Percentiles rank a stretch among this genome's conserved stretches.
Evolutionary conservation across 2,113 vertebrate species (phyloP).

Genomic region (Scomber colias): DNA sequence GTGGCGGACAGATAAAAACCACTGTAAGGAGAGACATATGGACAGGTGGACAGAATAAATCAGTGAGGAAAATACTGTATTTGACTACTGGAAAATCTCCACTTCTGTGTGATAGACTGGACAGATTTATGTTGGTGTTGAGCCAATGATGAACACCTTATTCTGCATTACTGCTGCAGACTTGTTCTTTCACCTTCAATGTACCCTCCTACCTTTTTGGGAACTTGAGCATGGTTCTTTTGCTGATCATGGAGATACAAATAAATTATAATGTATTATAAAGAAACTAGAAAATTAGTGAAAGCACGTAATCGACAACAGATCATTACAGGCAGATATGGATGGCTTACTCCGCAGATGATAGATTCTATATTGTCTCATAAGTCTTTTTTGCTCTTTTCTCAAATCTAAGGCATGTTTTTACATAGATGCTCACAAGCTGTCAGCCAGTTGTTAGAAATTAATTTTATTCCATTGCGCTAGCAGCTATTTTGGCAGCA

Average conservation of each 20-base stretch:
- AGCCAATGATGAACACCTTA: not conserved
- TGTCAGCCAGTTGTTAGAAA: conserved; percentile 23
- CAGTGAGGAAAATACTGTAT: conserved; percentile 12
- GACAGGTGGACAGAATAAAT: conserved; percentile 75
- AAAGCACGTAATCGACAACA: not conserved
- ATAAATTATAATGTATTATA: too few relatives aligned
- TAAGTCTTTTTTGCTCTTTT: not conserved
- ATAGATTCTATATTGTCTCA: not conserved
- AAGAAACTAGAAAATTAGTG: not conserved
- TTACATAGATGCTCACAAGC: conserved; percentile 3
- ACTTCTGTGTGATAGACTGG: not conserved
- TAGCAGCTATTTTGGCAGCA: conserved; percentile 15
- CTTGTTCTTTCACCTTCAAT: not conserved
- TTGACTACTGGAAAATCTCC: conserved; percentile 29
- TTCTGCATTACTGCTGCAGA: conserved; percentile 10
- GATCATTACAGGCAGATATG: not conserved
- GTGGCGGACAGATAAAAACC: conserved; percentile 63
- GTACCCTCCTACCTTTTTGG: not conserved
- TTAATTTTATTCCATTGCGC: not conserved
- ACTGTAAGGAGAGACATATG: conserved; percentile 59
- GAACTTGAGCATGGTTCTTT: not conserved
- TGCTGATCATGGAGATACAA: not conserved
- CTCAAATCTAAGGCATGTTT: conserved; percentile 17
- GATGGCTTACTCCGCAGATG: too few relatives aligned
- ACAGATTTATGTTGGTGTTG: conserved; percentile 26